Conservation (phyloP, 1,140 invertebrate genomes). For the Tigriopus japonicus region DNA sequence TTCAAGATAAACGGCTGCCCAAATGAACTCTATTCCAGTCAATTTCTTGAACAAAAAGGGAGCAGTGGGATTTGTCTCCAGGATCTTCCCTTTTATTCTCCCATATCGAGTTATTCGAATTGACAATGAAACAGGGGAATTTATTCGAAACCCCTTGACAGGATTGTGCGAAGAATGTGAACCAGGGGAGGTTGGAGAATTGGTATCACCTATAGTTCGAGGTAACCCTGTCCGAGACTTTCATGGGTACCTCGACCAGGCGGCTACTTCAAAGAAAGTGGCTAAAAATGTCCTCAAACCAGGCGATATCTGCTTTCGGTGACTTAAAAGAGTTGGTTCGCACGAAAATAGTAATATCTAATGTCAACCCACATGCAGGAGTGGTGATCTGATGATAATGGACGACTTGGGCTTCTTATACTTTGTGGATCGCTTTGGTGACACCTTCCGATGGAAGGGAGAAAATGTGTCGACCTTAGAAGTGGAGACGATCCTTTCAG, state of each 20-base stretch:
- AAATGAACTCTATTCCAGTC: slow-evolving; percentile 37
- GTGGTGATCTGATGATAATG: slow-evolving; percentile 79
- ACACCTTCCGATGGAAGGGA: slow-evolving; percentile 79
- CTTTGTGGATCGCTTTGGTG: slow-evolving; percentile 89
- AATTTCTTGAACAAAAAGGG: slow-evolving; percentile 34
- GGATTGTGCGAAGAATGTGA: slow-evolving; percentile 64
- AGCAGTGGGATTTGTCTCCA: slow-evolving; percentile 37
- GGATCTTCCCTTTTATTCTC: slow-evolving; percentile 18
- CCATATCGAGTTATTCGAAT: slow-evolving; percentile 32
- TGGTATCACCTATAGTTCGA: slow-evolving; percentile 83
- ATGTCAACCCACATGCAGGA: too few species aligned
- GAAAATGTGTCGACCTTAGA: slow-evolving; percentile 98
- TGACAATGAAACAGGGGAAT: slow-evolving; percentile 22
- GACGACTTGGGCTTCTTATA: slow-evolving; percentile 85
- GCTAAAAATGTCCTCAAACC: slow-evolving; percentile 66
- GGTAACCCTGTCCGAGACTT: slow-evolving; percentile 32
- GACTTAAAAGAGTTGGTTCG: slow-evolving; percentile 38
- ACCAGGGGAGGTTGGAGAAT: slow-evolving; percentile 73
- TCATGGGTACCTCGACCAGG: slow-evolving; percentile 69
- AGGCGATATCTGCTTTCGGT: slow-evolving; percentile 78
- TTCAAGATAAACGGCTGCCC: too few species aligned
- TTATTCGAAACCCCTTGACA: slow-evolving; percentile 36
- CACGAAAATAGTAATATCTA: too few species aligned
- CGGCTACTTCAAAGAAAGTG: slow-evolving; percentile 81
- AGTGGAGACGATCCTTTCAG: slow-evolving; percentile 80